Percentiles rank a stretch among this genome's conserved stretches.
These are phyloP conservation scores for Gallinago solitaria DNA, from an alignment of 2,797 vertebrate genomes.

Conservation along the genomic window DNA sequence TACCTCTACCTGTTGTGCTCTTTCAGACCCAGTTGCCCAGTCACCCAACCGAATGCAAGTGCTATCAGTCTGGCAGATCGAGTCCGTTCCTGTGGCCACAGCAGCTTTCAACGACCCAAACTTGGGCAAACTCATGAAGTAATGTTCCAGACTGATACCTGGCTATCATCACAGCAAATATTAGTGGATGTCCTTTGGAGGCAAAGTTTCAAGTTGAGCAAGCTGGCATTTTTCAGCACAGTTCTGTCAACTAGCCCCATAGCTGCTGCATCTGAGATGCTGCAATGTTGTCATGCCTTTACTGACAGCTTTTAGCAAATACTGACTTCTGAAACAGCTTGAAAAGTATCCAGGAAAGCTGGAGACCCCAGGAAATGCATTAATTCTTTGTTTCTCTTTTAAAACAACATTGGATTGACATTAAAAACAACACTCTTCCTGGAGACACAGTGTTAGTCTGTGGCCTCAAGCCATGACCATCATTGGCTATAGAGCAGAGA, in stretches of 20 bases:
- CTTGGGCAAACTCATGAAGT: neutral
- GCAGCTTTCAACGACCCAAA: neutral
- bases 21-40: neutral
- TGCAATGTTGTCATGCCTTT: neutral
- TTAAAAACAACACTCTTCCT: slow-evolving; percentile 7
- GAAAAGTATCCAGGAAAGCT: slow-evolving; percentile 10
- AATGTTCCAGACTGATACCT: neutral
- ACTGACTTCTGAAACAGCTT: neutral
- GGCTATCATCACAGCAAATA: neutral
- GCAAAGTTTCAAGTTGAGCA: neutral
- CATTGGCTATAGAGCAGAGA: slow-evolving; percentile 40
- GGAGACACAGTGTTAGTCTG: neutral
- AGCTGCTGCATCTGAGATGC: neutral
- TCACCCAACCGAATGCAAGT: neutral
- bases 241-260: neutral
- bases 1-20: neutral
- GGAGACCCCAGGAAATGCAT: slow-evolving; percentile 9
- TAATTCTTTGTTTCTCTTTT: slow-evolving; percentile 6
- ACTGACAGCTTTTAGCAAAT: slow-evolving; percentile 22
- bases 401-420: slow-evolving; percentile 3
- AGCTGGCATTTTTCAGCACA: neutral
- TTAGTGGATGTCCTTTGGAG: neutral
- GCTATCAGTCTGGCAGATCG: neutral
- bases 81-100: neutral
- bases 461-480: slow-evolving; percentile 43